Evolutionary conservation across 2,113 vertebrate species (phyloP), one percentile per base, ranked within the genome.

Genomic region (Anas platyrhynchos): DNA sequence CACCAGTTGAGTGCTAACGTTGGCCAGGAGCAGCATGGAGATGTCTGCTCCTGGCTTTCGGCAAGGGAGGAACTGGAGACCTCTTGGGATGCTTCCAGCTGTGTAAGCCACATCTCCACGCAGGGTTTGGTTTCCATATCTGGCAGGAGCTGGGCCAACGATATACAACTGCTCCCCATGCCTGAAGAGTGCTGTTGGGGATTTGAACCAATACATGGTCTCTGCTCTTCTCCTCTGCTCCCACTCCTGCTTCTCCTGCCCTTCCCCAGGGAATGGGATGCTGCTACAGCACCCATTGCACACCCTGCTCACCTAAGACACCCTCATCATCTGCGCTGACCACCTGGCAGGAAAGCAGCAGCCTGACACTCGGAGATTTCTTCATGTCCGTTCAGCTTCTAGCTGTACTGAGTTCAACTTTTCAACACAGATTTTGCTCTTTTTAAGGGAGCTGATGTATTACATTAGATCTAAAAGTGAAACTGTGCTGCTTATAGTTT

Each of bases 1-100:
- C 75, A 46, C 12, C 0, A 1, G 12, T 18, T 2, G 5, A 34
- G 29, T 26, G 44, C 13, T 4, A 4, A 0, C 26, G 13, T 15
- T 3, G 21, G 65, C 18, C 43, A 46, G 43, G 31, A 46, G 8
- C 27, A 46, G 20, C 31, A 67, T 23, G 29, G 43, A 7, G 29
- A 16, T 23, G 14, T 13, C 31, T 46, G 44, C 29, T 31, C 43
- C 65, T 32, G 43, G 13, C 31, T 67, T 67, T 67, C 43, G 20
- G 29, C 20, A 43, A 22, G 20, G 43, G 43, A 11, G 43, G 65
- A 67, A 32, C 20, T 11, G 41, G 6, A 11, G 8, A 21, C 31
- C 31, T 22, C 41, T 46, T 32, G 14, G 43, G 9, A 23, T 68
- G 31, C 43, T 22, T 46, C 21, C 43, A 46, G 65, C 43, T 46